Conservation (phyloP, 2,797 vertebrate genomes). For the Sciaenops ocellatus region DNA sequence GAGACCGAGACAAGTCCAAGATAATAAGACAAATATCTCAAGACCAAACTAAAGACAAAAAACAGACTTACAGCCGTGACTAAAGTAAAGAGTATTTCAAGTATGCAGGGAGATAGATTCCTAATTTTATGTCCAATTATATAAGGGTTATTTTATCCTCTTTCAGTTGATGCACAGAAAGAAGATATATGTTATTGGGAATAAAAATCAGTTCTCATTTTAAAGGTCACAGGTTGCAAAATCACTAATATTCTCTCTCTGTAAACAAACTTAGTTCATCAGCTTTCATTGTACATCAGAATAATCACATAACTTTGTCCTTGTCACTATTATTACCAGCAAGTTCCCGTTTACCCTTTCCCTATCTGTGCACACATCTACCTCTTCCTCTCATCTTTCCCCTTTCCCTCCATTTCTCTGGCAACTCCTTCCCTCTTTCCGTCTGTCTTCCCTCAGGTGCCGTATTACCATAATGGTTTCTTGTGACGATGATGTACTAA, state of each 20-base stretch:
- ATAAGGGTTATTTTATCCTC: background rate
- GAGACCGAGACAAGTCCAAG: background rate
- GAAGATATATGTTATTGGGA: background rate
- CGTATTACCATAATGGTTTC: slow-evolving; percentile 88
- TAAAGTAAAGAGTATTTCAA: too few relatives aligned
- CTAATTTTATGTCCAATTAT: background rate
- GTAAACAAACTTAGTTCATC: slow-evolving; percentile 28
- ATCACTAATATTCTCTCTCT: slow-evolving; percentile 30
- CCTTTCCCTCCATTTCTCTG: slow-evolving; percentile 46
- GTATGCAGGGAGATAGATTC: too few relatives aligned
- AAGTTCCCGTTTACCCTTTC: slow-evolving; percentile 71
- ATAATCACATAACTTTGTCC: slow-evolving; percentile 69
- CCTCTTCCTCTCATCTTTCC: slow-evolving; percentile 38
- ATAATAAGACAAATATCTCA: background rate
- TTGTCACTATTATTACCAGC: slow-evolving; percentile 61
- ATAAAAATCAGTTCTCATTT: background rate
- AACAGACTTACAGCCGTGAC: background rate
- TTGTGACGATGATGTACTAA: slow-evolving; percentile 83
- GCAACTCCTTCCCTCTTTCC: slow-evolving; percentile 62
- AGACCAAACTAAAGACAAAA: background rate
- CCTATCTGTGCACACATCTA: slow-evolving; percentile 34
- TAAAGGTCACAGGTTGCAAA: background rate
- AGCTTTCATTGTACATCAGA: slow-evolving; percentile 52
- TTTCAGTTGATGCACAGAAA: background rate
- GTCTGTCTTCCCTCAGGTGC: slow-evolving; percentile 86